These are phyloP conservation scores for Camelus bactrianus DNA, from an alignment of 2,113 vertebrate genomes.

Conservation along the genomic window DNA sequence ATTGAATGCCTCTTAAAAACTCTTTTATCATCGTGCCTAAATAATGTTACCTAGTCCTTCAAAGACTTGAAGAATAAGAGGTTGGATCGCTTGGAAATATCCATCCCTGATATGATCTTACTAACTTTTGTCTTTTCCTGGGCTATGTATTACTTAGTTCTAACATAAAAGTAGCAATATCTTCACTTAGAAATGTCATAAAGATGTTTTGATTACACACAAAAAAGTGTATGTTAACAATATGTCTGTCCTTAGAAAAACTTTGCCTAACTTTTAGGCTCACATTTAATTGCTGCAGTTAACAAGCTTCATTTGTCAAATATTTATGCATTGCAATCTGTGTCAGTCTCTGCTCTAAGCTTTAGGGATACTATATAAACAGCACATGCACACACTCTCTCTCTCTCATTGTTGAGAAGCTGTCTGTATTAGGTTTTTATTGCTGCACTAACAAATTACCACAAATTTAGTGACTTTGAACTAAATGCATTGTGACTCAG, in stretches of 20 bases:
- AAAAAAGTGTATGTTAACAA: neutral
- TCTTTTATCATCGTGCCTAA: neutral
- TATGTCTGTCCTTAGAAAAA: neutral
- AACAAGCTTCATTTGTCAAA: neutral
- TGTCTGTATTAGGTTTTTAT: neutral
- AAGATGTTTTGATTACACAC: neutral
- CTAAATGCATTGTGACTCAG: neutral
- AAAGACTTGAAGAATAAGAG: neutral
- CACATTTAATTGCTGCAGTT: neutral
- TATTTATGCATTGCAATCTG: neutral
- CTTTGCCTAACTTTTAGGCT: neutral
- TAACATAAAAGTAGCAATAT: neutral
- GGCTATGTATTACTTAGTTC: neutral
- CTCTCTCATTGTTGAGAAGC: neutral
- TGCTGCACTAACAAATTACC: neutral
- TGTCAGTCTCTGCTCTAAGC: neutral
- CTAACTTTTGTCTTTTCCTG: neutral
- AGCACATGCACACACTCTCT: neutral
- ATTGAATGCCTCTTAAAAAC: neutral
- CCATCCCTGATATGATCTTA: neutral
- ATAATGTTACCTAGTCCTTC: neutral
- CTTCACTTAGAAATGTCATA: conserved; percentile 1
- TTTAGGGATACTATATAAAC: neutral
- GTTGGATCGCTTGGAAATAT: neutral
- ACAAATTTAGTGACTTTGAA: neutral